These are phyloP conservation scores for Mus pahari DNA, from an alignment of 2,113 vertebrate species.

Conservation along the genomic window DNA sequence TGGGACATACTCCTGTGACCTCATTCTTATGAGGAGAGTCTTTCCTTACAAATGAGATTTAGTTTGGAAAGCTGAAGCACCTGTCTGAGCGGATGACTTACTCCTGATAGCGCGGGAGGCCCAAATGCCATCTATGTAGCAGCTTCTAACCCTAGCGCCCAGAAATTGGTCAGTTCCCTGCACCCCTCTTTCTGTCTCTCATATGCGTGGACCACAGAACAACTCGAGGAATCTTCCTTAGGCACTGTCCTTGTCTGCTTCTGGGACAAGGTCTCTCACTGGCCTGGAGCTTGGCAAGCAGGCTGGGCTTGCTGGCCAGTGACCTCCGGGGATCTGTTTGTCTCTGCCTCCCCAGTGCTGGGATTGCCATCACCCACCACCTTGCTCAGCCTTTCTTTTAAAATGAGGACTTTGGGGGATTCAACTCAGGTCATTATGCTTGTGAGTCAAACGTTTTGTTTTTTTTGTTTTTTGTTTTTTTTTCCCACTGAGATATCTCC, in stretches of 20 bases:
- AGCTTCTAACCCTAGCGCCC: neutral
- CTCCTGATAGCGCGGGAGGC: neutral
- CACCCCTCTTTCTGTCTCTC: too few species aligned
- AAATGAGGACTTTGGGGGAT: neutral
- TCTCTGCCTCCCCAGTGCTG: neutral
- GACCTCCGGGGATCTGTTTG: too few species aligned
- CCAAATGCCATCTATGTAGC: neutral
- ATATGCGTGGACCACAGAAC: neutral
- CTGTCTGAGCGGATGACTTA: slow-evolving; percentile 24
- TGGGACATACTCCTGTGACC: neutral
- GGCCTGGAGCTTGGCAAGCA: neutral
- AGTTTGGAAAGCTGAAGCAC: slow-evolving; percentile 42
- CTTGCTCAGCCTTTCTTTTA: neutral
- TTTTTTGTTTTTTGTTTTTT: too few species aligned
- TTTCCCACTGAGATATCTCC: neutral
- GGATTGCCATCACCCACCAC: neutral
- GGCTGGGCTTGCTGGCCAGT: neutral
- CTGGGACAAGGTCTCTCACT: neutral
- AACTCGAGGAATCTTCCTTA: neutral
- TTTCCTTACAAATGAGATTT: slow-evolving; percentile 58
- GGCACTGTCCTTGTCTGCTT: neutral
- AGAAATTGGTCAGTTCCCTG: neutral
- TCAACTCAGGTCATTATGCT: neutral
- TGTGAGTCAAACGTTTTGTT: neutral
- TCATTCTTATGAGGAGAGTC: slow-evolving; percentile 6